Base-by-base conservation (phyloP, 2,113 vertebrate genomes). In the Dasyurus viverrinus region DNA sequence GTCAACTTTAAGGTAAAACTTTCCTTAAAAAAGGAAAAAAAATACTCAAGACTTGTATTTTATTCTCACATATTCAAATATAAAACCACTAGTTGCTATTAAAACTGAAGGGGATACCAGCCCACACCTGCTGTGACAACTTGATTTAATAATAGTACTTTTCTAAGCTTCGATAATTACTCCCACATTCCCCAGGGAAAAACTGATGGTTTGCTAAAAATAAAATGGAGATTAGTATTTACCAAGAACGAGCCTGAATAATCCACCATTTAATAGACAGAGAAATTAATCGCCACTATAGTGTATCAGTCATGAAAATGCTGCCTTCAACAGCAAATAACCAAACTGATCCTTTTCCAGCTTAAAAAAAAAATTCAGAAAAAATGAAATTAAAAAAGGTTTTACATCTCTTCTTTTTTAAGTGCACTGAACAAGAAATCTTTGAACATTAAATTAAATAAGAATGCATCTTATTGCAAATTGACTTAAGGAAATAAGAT, bases 191-290 rank as follows among this genome's bases (percentile, higher is more conserved):
- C 97, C 94, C 95, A 91, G 94, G 91, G 97, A 98, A 97, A 98
- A 97, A 97, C 97, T 98, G 99, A 99, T 98, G 98, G 97, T 97
- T 98, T 98, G 97, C 98, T 98, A 98, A 99, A 99, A 99, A 99
- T 98, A 98, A 98, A 98, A 50, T 24, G 0, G 96, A 98, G 98
- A 98, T 98, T 97, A 92, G 93, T 27, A 19, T 94, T 93, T 98
- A 89, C 91, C 97, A 54, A 2, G 0, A 97, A 89, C 48, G 89
- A 90, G 92, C 30, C 84, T 1, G 0, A 95, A 93, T 93, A 24
- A 93, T 10, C 54, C 0, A 0, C 50, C 92, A 2, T 93, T 91
- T 94, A 47, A 92, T 89, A 97, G 60, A 97, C 97, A 92, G 93
- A 25, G 2, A 93, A 97, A 95, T 93, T 95, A 52, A 97, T 94